Base-by-base conservation (phyloP, 1,140 invertebrate species). In the Meloidogyne chitwoodi region DNA sequence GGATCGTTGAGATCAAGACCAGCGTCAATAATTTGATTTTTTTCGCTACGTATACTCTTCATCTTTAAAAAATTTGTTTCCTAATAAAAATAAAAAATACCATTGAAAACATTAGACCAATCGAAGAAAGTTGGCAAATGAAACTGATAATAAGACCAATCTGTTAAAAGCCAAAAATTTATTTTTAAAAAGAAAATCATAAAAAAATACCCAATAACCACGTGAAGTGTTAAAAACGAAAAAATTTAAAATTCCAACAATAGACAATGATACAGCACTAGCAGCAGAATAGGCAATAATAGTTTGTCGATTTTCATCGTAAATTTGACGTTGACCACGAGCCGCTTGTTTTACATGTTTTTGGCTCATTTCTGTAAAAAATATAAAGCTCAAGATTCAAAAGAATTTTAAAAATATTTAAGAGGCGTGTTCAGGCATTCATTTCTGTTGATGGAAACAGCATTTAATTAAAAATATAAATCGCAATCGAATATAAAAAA, bases 1-100 rank as follows among this genome's bases (percentile, higher is more conserved):
- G 83, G 83, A 66, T 85, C 83, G 56, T 86, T 86, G 10, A 86
- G 68, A 68, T 86, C 85, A 0, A 85, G 41, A 12, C 85, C 85
- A n/a, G 86, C 85, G 75, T 86, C 85, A 11, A 85, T 65, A 14
- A 86, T 68, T 62, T 87, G 83, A 14, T 84, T 84, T 31, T 81
- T 80, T 34, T 85, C 78, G 65, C 74, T 80, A 24, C 69, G 34
- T n/a, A 79, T 72, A 26, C 68, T 41, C 73, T 84, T 79, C 16
- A 76, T 70, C 63, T 65, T 63, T 14, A 22, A 38, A 83, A n/a
- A 27, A 77, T 61, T 67, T 22, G 56, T 76, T 72, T 24, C n/a
- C n/a, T 44, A 19, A 16, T 56, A 56, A 56, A n/a, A 56, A 8
- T 56, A n/a, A n/a, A 70, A n/a, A 19, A 3, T 24, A 75, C 64